Evolutionary conservation across 1,140 invertebrate species (phyloP).

Genomic region (Xylocopa sonorina): DNA sequence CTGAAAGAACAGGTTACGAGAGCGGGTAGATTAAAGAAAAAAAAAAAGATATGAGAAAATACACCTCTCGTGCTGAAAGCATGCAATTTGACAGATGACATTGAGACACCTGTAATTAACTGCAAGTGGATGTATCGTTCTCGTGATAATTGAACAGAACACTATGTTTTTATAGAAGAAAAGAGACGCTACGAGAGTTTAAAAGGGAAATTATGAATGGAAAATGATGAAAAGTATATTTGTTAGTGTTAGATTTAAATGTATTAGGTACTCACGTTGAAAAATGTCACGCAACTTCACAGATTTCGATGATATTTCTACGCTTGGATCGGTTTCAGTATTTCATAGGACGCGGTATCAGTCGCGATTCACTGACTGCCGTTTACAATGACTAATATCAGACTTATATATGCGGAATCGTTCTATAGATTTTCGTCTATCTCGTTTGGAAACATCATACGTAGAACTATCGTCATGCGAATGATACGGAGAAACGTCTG

Average conservation of each 20-base stretch:
- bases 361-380: slow-evolving; percentile 12
- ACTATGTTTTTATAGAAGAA: no score
- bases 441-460: not conserved
- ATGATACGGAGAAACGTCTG: slow-evolving; percentile 35
- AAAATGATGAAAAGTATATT: not conserved
- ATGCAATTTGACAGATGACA: no score
- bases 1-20: slow-evolving; percentile 11
- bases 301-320: not conserved
- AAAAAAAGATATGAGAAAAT: no score
- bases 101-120: no score
- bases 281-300: not conserved
- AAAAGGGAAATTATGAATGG: not conserved
- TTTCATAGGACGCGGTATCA: slow-evolving; percentile 3
- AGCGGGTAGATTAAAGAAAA: no score
- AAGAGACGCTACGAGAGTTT: no score
- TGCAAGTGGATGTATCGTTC: no score
- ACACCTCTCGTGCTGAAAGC: no score
- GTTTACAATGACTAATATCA: slow-evolving; percentile 5
- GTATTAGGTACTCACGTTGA: slow-evolving; percentile 3
- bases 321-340: not conserved
- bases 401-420: slow-evolving; percentile 31
- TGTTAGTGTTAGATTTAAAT: no score
- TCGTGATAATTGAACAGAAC: no score
- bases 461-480: not conserved
- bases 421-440: slow-evolving; percentile 1